Base-by-base conservation (phyloP, 1,140 invertebrate species). In the Lasioglossum baleicum region DNA sequence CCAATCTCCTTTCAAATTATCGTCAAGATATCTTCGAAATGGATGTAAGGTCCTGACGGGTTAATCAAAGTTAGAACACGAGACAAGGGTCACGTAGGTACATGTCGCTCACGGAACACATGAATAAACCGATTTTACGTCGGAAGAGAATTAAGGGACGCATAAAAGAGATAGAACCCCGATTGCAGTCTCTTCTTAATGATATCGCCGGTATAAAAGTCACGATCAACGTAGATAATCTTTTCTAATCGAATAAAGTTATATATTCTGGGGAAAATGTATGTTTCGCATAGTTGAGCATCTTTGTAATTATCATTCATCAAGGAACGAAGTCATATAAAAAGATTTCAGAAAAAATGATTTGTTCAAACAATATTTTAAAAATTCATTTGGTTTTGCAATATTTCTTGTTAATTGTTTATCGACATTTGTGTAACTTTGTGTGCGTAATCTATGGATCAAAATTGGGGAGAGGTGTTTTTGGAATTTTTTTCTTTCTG, bases 21-120 rank as follows among this genome's bases (percentile, higher is more conserved):
- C 44, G 44, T 64, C 68, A 7, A 10, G 48, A 51, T 78, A 53
- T 42, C 68, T 72, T 78, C 35, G 35, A 26, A 42, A 64, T 53
- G 53, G 60, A 10, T 64, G 58, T 63, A 42, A 78, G 58, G 51
- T 78, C 48, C 48, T 64, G 68, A 64, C 58, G 69, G 75, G 31
- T 72, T 78, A 78, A 72, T 78, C 68, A 72, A 71, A 72, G 48
- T 78, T 78, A 22, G n/a, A 53, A 78, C 68, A 72, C 20, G 60
- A 78, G 60, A 61, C 56, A 44, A 44, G 26, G 17, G 58, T 75
- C 44, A 42, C 65, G 42, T 68, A 48, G 44, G 44, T 48, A 40
- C 44, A 17, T 69, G 72, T 60, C 42, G 22, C 40, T 51, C 40
- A 11, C 2, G 11, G 11, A 70, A 61, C 15, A 60, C 13, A 61